Percentiles rank a stretch among this genome's conserved stretches.
Evolutionary conservation across 2,888 invertebrate species (phyloP).

Genomic region (Panopea generosa): DNA sequence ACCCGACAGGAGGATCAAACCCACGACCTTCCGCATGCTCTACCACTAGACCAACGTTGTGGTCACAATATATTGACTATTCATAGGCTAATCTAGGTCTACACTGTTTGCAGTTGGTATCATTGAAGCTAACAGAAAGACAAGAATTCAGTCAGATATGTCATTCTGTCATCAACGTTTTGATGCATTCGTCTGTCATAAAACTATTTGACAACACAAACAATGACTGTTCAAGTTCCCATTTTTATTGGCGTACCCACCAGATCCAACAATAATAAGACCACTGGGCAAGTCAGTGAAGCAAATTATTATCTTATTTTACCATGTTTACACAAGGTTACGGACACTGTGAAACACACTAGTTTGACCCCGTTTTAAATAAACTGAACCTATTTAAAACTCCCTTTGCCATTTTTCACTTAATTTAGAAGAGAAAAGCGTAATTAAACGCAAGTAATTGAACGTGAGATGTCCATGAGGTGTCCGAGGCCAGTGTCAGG

Average conservation of each 20-base stretch:
- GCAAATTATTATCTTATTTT: conserved; percentile 35
- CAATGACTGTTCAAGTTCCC: too few relatives aligned
- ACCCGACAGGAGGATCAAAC: too few relatives aligned
- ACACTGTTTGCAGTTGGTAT: too few relatives aligned
- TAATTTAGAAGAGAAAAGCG: conserved; percentile 56
- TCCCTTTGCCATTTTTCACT: conserved; percentile 50
- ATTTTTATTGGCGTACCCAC: neutral
- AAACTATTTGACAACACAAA: too few relatives aligned
- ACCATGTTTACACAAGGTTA: conserved; percentile 42
- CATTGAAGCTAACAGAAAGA: too few relatives aligned
- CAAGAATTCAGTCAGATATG: too few relatives aligned
- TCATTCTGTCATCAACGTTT: too few relatives aligned
- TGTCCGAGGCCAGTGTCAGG: conserved; percentile 20
- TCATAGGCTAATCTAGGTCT: too few relatives aligned
- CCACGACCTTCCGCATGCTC: too few relatives aligned
- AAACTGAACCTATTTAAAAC: conserved; percentile 33
- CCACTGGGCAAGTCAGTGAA: conserved; percentile 32
- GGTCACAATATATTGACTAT: too few relatives aligned
- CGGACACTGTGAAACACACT: conserved; percentile 40
- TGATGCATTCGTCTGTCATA: too few relatives aligned
- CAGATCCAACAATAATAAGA: conserved; percentile 7
- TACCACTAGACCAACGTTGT: too few relatives aligned
- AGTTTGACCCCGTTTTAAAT: conserved; percentile 30
- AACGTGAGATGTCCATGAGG: conserved; percentile 15
- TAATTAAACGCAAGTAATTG: conserved; percentile 60